phyloP scores from a whole-genome alignment of 1,140 invertebrate genomes.

The Ostrea edulis region DNA sequence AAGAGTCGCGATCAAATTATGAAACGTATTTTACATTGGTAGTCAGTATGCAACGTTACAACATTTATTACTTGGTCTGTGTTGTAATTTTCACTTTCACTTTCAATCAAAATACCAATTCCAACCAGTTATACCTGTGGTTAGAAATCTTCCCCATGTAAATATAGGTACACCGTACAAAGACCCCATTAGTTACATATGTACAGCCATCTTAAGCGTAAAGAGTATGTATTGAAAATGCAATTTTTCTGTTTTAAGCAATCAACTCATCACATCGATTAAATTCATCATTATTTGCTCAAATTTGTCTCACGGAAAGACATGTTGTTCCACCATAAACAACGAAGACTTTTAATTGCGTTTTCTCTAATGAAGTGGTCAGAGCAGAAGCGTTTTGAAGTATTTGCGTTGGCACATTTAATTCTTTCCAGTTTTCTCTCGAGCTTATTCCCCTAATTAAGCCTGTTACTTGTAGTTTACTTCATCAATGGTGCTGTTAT shows the following conservation, averaged over 20 bases:
- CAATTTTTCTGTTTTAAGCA: neutral
- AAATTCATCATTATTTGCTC: neutral
- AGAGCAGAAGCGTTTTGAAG: constrained; percentile 1
- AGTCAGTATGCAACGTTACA: no score
- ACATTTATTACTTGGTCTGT: no score
- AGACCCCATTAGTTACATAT: no score
- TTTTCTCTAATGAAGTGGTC: constrained; percentile 30
- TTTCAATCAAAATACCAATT: no score
- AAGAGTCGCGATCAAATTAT: no score
- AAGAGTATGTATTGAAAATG: no score
- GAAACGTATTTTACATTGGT: no score
- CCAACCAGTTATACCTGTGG: no score
- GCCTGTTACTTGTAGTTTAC: constrained; percentile 5
- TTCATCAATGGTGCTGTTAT: constrained; percentile 3
- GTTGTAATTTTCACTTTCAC: no score
- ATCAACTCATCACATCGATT: neutral
- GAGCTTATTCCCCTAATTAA: constrained; percentile 31
- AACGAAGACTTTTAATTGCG: constrained; percentile 22
- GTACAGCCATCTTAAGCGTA: no score
- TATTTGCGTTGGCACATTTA: constrained; percentile 13
- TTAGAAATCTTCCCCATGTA: no score
- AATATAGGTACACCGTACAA: no score
- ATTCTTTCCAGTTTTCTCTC: constrained; percentile 32
- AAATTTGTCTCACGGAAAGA: neutral
- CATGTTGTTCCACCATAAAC: neutral